A percentile compares a stretch with the other conserved stretches of the same genome.
These are phyloP conservation scores for Orycteropus afer DNA, from an alignment of 2,113 vertebrate genomes.

Conservation along the genomic window DNA sequence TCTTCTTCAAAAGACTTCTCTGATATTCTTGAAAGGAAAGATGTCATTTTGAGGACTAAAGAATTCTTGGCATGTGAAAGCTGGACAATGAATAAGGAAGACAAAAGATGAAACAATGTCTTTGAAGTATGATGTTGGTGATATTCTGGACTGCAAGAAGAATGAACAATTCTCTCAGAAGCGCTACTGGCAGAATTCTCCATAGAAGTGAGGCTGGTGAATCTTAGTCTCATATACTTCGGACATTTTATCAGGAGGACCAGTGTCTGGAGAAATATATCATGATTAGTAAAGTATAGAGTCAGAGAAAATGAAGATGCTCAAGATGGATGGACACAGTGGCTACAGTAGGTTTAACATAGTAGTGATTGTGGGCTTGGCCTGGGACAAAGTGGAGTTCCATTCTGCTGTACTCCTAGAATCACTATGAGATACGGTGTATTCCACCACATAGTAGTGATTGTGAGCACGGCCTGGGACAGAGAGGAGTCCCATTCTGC, in stretches of 20 bases:
- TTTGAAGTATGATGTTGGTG: background rate
- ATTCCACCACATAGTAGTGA: too few species aligned
- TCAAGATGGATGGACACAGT: background rate
- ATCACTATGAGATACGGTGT: too few species aligned
- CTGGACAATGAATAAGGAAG: too few species aligned
- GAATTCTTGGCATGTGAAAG: too few species aligned
- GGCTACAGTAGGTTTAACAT: background rate
- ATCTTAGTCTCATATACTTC: background rate
- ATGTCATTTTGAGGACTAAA: too few species aligned
- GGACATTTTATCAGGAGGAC: background rate
- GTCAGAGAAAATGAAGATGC: background rate
- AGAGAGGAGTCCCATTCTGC: too few species aligned
- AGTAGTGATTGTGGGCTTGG: background rate
- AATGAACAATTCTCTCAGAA: background rate
- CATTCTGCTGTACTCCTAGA: background rate
- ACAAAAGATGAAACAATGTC: too few species aligned
- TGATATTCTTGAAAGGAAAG: too few species aligned
- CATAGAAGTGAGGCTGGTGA: background rate
- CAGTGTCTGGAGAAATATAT: background rate
- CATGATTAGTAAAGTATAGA: background rate
- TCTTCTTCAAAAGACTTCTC: too few species aligned
- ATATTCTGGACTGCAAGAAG: background rate
- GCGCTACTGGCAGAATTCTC: background rate
- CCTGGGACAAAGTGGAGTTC: background rate
- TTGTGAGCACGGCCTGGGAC: too few species aligned